These are phyloP conservation scores for Telmatochromis sp. DNA, from an alignment of 2,113 vertebrate genomes.

Conservation along the genomic window DNA sequence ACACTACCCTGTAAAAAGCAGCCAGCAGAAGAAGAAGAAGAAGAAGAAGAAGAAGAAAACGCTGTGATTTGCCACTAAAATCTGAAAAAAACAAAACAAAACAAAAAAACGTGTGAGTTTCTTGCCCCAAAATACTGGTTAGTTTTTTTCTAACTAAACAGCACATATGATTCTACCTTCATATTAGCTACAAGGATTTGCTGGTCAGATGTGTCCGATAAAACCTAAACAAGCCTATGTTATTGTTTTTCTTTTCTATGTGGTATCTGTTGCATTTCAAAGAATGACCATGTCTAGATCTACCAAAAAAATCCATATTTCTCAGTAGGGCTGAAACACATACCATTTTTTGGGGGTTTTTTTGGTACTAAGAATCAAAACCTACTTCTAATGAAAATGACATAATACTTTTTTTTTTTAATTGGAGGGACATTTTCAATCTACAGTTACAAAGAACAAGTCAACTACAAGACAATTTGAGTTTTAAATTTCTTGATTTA, in stretches of 20 bases:
- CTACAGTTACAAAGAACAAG: not conserved
- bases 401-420: not conserved
- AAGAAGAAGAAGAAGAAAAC: too few relatives aligned
- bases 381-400: not conserved
- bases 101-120: not conserved
- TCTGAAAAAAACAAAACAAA: not conserved
- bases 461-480: not conserved
- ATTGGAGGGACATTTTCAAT: not conserved
- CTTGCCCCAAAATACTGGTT: not conserved
- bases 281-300: not conserved
- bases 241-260: not conserved
- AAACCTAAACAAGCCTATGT: not conserved
- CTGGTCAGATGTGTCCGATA: not conserved
- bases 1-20: not conserved
- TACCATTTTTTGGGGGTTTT: rapidly evolving
- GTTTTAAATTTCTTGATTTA: not conserved
- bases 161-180: not conserved
- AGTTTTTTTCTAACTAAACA: not conserved
- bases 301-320: not conserved
- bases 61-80: not conserved
- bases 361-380: not conserved
- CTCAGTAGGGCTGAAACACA: not conserved
- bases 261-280: not conserved
- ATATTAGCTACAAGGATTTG: not conserved
- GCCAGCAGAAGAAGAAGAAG: not conserved